Base-by-base conservation (phyloP, 2,113 vertebrate genomes). In the Istiophorus platypterus region DNA sequence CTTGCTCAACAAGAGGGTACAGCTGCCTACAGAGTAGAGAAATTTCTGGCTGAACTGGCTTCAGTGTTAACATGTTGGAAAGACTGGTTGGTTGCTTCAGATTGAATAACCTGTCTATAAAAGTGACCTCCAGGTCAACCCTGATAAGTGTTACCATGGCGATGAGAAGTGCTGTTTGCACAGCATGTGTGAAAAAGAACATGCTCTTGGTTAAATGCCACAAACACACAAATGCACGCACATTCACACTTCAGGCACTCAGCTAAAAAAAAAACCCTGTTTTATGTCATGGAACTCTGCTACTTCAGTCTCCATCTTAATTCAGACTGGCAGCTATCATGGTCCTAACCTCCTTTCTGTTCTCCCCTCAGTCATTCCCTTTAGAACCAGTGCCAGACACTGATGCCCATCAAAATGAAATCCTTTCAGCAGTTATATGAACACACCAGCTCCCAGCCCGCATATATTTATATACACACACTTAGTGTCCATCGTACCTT, bases 401-500 rank as follows among this genome's bases (percentile, higher is more conserved):
- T 56, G 41, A 70, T 4, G 12, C 54, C 41, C 51, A 69, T 89
- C 84, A 85, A 76, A 73, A 47, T 66, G 20, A 61, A 87, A 84
- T 62, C 29, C 78, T 77, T 76, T 41, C 22, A 80, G 5, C 15
- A 24, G 68, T 64, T 58, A 72, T 37, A 70, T 62, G 51, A 75
- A 78, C 68, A 17, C 4, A 72, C 45, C 57, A 41, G 57, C 42
- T 67, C 72, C 34, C 5, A 26, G 56, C 10, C 4, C 3, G 58
- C 45, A 37, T 7, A 51, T 15, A 42, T 1, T 29, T 7, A 51
- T 15, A 42, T 1, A 17, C 41, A 52, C 20, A 26, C 41, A 29
- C 26, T 65, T 52, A 52, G 26, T 26, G 31, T 72, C 39, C 52
- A 62, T 63, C 41, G 64, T 64, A 59, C 73, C n/a, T 80, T 64